A percentile compares a stretch with the other conserved stretches of the same genome.
phyloP scores from a whole-genome alignment of 2,888 invertebrate species.

The Dasysyrphus albostriatus region DNA sequence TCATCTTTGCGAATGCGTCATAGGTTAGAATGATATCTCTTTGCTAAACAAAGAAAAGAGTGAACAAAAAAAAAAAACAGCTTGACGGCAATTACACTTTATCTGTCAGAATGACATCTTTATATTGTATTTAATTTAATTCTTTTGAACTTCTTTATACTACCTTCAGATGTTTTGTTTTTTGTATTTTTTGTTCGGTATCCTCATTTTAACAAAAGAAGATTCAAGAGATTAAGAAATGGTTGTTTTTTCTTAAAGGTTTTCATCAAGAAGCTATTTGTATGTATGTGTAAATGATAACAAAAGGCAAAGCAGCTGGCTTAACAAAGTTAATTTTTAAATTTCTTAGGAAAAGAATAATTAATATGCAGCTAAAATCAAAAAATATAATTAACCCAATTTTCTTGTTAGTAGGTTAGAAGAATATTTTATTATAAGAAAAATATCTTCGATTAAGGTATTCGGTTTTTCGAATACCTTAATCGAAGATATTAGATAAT shows the following conservation, averaged over 20 bases:
- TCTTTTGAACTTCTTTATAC: conserved; percentile 61
- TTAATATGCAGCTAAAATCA: no score
- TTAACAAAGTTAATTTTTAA: background rate
- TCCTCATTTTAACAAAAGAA: conserved; percentile 24
- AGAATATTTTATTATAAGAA: no score
- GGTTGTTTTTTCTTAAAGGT: background rate
- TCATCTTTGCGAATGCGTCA: conserved; percentile 61
- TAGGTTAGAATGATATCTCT: conserved; percentile 22
- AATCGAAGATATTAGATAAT: no score
- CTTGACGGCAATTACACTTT: conserved; percentile 31
- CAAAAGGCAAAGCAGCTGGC: background rate
- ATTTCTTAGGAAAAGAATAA: background rate
- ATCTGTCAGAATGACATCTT: conserved; percentile 67
- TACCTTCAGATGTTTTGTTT: conserved; percentile 16
- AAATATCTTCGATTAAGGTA: no score
- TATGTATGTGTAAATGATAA: background rate
- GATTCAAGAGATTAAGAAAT: background rate
- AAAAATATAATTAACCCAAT: no score
- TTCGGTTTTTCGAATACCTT: no score
- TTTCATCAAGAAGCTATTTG: background rate
- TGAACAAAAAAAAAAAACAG: conserved; percentile 28
- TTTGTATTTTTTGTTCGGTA: conserved; percentile 26
- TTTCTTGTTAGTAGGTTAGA: no score
- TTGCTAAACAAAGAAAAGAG: conserved; percentile 36
- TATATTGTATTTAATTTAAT: conserved; percentile 58